phyloP scores from a whole-genome alignment of 2,888 invertebrate species.

The Dasypogon diadema region DNA sequence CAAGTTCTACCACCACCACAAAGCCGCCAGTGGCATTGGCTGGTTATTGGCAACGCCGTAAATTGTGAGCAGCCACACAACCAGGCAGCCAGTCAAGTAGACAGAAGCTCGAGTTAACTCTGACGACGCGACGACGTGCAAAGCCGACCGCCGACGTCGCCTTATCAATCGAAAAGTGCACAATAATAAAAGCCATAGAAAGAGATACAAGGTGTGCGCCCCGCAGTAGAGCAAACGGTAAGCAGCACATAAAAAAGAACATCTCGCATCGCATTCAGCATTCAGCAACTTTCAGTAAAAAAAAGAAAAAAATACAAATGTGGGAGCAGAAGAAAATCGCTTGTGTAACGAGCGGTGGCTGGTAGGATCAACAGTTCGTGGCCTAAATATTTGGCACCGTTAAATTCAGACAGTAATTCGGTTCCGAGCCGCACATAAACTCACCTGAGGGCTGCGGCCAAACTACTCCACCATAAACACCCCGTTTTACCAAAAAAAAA shows the following conservation, averaged over 20 bases:
- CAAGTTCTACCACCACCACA: background rate
- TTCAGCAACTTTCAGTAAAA: background rate
- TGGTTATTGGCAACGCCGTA: constrained; percentile 36
- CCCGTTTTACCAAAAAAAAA: no score
- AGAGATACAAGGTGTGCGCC: constrained; percentile 14
- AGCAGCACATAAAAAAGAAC: background rate
- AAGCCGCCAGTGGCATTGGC: no score
- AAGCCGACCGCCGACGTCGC: background rate
- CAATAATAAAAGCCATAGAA: constrained; percentile 39
- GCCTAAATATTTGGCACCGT: constrained; percentile 58
- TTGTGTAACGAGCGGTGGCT: background rate
- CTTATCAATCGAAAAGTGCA: constrained; percentile 44
- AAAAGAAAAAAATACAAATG: background rate
- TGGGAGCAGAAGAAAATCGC: constrained; percentile 11
- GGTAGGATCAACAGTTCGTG: constrained; percentile 50
- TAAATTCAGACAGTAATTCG: constrained; percentile 52
- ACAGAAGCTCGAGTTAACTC: no score
- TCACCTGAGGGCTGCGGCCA: no score
- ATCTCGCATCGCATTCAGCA: background rate
- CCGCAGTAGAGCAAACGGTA: background rate
- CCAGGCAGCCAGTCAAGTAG: background rate
- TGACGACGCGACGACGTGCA: no score
- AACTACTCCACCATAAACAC: no score
- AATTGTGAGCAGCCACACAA: background rate
- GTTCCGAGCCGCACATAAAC: background rate